Evolutionary conservation across 2,797 vertebrate species (phyloP).

Genomic region (Pelochelys cantorii): DNA sequence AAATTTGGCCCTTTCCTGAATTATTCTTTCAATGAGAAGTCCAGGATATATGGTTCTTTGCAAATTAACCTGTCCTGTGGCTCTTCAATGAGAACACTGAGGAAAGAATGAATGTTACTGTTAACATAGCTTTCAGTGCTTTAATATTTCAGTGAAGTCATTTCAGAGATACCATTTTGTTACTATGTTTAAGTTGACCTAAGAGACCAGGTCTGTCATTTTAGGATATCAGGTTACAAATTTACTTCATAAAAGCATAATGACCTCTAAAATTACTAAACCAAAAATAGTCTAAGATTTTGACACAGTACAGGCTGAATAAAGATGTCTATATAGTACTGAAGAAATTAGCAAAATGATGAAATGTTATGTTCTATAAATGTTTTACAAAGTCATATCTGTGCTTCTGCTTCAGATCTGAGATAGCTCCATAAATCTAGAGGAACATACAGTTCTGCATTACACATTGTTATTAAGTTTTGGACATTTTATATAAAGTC

Average conservation of each 20-base stretch:
- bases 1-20: conserved; percentile 3
- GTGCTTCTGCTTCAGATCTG: conserved; percentile 51
- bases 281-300: conserved; percentile 64
- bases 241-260: conserved; percentile 73
- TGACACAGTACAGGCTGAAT: conserved; percentile 32
- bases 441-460: conserved; percentile 47
- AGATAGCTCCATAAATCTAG: conserved; percentile 55
- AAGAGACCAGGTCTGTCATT: conserved; percentile 52
- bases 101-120: conserved; percentile 8
- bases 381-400: conserved; percentile 68
- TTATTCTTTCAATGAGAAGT: conserved; percentile 31
- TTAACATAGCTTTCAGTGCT: conserved; percentile 23
- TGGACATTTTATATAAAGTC: conserved; percentile 56
- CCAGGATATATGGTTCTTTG: conserved; percentile 5
- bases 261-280: conserved; percentile 66
- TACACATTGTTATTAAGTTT: conserved; percentile 56
- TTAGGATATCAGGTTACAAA: conserved; percentile 63
- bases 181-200: conserved; percentile 50
- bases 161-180: conserved; percentile 56
- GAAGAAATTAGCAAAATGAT: conserved; percentile 73
- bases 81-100: neutral
- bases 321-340: conserved; percentile 52
- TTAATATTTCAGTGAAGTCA: conserved; percentile 61
- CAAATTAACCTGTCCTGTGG: conserved; percentile 25
- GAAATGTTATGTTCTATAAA: conserved; percentile 68